Evolutionary conservation across 2,113 vertebrate genomes (phyloP).

Genomic region (Rousettus leschenaultii): DNA sequence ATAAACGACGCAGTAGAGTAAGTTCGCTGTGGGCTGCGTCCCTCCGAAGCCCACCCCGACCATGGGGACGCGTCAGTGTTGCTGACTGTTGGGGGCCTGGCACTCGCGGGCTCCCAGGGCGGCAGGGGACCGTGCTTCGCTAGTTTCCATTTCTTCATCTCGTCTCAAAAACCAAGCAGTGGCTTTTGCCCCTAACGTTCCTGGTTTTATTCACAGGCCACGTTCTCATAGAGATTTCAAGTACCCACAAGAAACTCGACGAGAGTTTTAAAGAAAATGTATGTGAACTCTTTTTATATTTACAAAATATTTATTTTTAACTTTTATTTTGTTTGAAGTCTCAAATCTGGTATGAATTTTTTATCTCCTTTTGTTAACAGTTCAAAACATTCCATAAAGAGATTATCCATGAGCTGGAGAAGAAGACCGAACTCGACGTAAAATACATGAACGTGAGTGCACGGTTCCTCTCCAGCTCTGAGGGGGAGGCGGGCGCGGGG

Average conservation of each 20-base stretch:
- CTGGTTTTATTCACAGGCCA: constrained; percentile 82
- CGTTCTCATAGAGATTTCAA: constrained; percentile 94
- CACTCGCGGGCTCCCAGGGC: not conserved
- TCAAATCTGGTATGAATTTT: constrained; percentile 15
- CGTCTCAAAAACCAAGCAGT: rapidly evolving
- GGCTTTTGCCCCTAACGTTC: not conserved
- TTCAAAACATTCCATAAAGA: constrained; percentile 95
- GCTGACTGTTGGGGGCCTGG: not conserved
- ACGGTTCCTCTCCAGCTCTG: not conserved
- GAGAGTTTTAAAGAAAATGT: constrained; percentile 93
- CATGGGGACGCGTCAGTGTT: rapidly evolving
- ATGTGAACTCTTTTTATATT: constrained; percentile 75
- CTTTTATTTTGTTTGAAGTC: not conserved
- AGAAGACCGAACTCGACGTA: constrained; percentile 96
- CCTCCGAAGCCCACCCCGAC: no score
- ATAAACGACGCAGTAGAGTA: rapidly evolving
- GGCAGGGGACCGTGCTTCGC: rapidly evolving
- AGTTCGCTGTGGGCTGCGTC: not conserved
- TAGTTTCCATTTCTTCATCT: not conserved
- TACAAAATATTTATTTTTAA: constrained; percentile 19
- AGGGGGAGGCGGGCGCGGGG: not conserved
- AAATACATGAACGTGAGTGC: constrained; percentile 97
- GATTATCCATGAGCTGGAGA: constrained; percentile 93
- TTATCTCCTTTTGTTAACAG: constrained; percentile 81
- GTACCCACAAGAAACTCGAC: constrained; percentile 91